These are phyloP conservation scores for Pachypsylla venusta DNA, from an alignment of 1,140 invertebrate genomes.

Conservation along the genomic window DNA sequence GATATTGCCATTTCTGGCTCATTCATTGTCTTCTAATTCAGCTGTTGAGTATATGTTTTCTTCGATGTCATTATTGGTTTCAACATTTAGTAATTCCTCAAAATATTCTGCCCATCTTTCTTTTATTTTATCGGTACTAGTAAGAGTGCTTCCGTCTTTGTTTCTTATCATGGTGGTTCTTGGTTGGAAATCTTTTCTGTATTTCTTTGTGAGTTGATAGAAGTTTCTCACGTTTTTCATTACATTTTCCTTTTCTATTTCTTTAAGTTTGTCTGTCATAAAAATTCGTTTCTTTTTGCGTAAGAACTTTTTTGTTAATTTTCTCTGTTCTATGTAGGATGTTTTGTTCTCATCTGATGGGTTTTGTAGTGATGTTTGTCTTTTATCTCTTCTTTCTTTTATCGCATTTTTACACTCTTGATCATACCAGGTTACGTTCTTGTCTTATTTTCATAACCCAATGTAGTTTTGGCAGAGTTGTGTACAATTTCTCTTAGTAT, in stretches of 20 bases:
- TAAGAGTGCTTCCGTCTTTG: constrained; percentile 5
- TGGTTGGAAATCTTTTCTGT: constrained; percentile 6
- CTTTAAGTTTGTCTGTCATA: constrained; percentile 5
- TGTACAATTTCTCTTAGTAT: background rate
- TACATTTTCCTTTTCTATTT: constrained; percentile 6
- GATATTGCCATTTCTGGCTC: no score
- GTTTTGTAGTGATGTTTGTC: constrained; percentile 12
- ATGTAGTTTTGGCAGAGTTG: background rate
- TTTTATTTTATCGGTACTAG: background rate
- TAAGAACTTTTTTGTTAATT: background rate
- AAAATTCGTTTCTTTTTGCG: constrained; percentile 13
- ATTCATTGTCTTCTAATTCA: no score
- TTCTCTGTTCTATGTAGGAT: constrained; percentile 1
- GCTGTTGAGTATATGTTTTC: no score
- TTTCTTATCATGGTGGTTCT: background rate
- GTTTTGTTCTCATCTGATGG: background rate
- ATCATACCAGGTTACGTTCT: constrained; percentile 18
- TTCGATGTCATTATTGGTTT: no score
- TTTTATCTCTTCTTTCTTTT: constrained; percentile 14
- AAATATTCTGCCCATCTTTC: constrained; percentile 5
- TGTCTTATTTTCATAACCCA: background rate
- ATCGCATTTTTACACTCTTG: constrained; percentile 14
- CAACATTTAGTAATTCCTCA: background rate
- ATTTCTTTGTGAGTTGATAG: constrained; percentile 6
- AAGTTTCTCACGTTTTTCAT: constrained; percentile 11